Evolutionary conservation across 2,888 invertebrate species (phyloP).

Genomic region (Poecilobothrus nobilitatus): DNA sequence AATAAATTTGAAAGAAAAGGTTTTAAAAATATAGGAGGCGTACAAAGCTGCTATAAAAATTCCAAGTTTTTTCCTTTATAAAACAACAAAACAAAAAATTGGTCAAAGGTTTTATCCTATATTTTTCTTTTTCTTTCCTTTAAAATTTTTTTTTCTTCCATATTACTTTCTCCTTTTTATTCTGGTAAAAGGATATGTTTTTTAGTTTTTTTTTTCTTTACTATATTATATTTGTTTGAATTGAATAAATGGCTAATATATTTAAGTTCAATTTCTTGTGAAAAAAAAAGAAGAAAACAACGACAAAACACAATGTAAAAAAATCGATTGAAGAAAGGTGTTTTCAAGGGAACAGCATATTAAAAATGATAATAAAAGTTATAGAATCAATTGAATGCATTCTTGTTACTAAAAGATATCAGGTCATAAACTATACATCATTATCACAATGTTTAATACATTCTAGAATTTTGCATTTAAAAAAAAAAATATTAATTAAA

Average conservation of each 20-base stretch:
- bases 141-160: not conserved
- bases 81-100: no score
- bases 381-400: no score
- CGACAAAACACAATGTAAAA: not conserved
- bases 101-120: no score
- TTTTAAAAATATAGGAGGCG: not conserved
- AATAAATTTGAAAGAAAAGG: not conserved
- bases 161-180: not conserved
- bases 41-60: not conserved
- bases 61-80: not conserved
- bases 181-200: not conserved
- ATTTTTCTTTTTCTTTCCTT: not conserved
- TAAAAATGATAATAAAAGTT: no score
- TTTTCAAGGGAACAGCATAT: not conserved
- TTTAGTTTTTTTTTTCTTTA: not conserved
- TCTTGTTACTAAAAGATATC: no score
- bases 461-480: no score
- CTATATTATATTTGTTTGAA: not conserved
- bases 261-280: not conserved
- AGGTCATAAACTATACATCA: no score
- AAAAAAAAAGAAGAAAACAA: not conserved
- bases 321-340: conserved; percentile 2
- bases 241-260: not conserved
- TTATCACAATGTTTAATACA: no score
- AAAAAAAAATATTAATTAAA: no score